Conservation (phyloP, 2,797 vertebrate genomes). For the Prunella strophiata region DNA sequence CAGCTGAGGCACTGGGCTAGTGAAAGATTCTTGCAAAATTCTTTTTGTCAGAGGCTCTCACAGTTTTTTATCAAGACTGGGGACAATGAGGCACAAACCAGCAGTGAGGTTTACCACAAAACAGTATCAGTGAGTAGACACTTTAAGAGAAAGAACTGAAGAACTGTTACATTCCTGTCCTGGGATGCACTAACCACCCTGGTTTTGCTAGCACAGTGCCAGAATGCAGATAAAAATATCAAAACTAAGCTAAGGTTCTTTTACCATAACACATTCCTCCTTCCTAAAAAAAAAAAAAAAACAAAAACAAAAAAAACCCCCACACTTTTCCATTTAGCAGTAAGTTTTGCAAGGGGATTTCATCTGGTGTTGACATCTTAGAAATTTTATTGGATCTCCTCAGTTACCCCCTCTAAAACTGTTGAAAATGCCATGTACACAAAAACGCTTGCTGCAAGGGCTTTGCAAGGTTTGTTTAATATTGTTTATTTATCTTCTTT, state of each 20-base stretch:
- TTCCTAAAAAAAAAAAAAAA: background rate
- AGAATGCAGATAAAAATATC: background rate
- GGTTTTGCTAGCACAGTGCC: background rate
- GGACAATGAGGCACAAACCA: background rate
- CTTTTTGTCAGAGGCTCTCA: background rate
- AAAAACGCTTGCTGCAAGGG: background rate
- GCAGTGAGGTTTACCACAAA: background rate
- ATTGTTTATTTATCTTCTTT: slow-evolving; percentile 7
- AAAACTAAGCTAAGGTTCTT: background rate
- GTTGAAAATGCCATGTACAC: background rate
- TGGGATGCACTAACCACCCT: background rate
- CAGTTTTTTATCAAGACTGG: background rate
- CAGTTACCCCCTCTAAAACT: background rate
- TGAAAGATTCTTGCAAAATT: background rate
- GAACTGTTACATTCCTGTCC: background rate
- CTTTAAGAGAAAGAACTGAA: background rate
- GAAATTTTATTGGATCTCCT: background rate
- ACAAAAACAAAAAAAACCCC: background rate
- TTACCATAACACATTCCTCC: background rate
- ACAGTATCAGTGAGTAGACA: background rate
- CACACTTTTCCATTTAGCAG: background rate
- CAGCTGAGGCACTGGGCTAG: background rate
- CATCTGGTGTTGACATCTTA: slow-evolving; percentile 17
- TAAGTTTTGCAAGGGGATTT: slow-evolving; percentile 37
- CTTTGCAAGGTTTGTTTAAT: slow-evolving; percentile 14